Base-by-base conservation (phyloP, 2,888 invertebrate genomes). In the Drosophila histrio region DNA sequence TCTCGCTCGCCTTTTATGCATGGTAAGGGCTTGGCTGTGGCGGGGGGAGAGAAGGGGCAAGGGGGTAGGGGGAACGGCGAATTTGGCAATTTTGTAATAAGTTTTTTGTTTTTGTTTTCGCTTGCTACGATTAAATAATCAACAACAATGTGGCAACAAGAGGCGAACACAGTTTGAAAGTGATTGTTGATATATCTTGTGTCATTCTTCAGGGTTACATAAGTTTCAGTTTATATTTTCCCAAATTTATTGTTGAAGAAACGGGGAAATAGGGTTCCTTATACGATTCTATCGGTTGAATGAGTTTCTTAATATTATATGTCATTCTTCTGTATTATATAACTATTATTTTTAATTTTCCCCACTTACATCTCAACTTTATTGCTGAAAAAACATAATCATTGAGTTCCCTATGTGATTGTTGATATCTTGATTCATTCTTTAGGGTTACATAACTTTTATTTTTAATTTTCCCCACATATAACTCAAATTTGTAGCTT, bases 71-170 rank as follows among this genome's bases (percentile, higher is more conserved):
- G 32, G 15, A 22, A 15, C 17, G 47, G 13, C 47, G 54, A 77
- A 77, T 84, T 80, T 88, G 68, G 83, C 75, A 83, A 76, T 88
- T 88, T 86, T 88, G 87, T 88, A 89, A 88, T 84, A 83, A 74
- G 67, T 87, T 80, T 54, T 59, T 57, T 59, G 52, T 77, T 60
- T 61, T 46, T 26, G 53, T 70, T 44, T 61, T 57, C 28, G 53
- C 13, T 53, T 54, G 46, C n/a, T 43, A 67, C 70, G 86, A 83
- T 83, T 88, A 83, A 86, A 83, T 88, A 83, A 83, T 87, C 83
- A 78, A 58, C 86, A 64, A 53, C 70, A 83, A 64, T 79, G 82
- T 85, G 86, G 86, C 82, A 79, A 85, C 79, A 61, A 50, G 24
- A 49, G 60, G 54, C 65, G 54, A 54, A 72, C 59, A 60, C 62